A percentile compares a stretch with the other conserved stretches of the same genome.
Conservation (phyloP, 92 coral and sea anemone species). For the Montipora capitata region DNA sequence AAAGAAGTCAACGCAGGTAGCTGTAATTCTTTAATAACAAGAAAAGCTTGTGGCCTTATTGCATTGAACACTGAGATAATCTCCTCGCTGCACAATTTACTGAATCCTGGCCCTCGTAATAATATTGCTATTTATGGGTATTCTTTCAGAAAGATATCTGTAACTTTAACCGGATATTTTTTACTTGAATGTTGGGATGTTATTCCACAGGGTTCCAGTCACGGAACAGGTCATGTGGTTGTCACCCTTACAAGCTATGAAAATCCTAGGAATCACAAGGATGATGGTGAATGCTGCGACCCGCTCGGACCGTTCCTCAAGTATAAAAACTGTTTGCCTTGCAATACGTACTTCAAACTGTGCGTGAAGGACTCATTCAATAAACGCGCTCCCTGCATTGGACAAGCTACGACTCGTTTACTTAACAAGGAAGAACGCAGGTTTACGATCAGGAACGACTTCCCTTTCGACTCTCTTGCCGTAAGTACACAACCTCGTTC, state of each 20-base stretch:
- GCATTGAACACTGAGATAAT: too few species aligned
- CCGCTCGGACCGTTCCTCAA: too few species aligned
- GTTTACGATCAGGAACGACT: neutral
- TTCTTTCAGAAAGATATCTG: neutral
- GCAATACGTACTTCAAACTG: constrained; percentile 63
- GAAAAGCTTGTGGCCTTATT: too few species aligned
- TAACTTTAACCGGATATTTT: neutral
- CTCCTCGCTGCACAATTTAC: too few species aligned
- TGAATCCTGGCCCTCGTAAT: too few species aligned
- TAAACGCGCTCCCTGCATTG: constrained; percentile 6
- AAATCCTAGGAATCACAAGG: constrained; percentile 17
- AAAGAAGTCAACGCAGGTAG: too few species aligned
- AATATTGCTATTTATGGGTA: too few species aligned
- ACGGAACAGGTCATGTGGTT: constrained; percentile 30
- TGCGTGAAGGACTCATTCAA: constrained; percentile 30
- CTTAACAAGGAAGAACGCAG: neutral
- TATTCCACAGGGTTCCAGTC: constrained; percentile 14
- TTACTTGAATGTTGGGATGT: too few species aligned
- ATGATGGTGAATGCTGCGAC: constrained; percentile 54
- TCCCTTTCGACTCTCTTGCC: constrained; percentile 12
- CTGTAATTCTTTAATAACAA: too few species aligned
- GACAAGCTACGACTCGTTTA: neutral
- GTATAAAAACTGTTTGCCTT: neutral
- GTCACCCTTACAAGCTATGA: constrained; percentile 47
- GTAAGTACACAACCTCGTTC: constrained; percentile 6